Evolutionary conservation across 92 coral and sea anemone genomes (phyloP).

Genomic region (Anthopleura xanthogrammica): DNA sequence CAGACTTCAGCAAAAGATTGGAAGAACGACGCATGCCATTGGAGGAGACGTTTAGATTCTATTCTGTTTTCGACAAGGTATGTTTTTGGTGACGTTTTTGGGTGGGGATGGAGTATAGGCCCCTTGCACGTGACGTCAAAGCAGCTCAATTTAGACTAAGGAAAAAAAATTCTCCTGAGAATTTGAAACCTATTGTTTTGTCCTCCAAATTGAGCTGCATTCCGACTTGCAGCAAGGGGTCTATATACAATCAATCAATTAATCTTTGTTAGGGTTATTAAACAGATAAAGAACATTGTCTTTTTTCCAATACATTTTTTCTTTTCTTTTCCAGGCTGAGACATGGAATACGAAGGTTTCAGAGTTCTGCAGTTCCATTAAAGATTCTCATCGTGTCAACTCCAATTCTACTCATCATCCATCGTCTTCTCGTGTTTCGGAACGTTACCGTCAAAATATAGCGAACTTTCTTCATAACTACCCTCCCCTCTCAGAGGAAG

Average conservation of each 20-base stretch:
- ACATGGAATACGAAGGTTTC: conserved; percentile 75
- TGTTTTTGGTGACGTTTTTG: background rate
- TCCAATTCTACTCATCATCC: conserved; percentile 47
- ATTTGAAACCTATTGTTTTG: too few relatives aligned
- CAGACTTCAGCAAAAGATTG: conserved; percentile 59
- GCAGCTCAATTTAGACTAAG: too few relatives aligned
- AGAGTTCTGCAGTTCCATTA: conserved; percentile 64
- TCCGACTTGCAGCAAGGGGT: too few relatives aligned
- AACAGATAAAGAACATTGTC: too few relatives aligned
- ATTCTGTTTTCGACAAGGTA: conserved; percentile 71
- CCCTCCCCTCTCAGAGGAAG: conserved; percentile 85
- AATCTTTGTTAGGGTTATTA: too few relatives aligned
- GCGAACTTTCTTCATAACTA: conserved; percentile 55
- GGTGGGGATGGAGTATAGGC: background rate
- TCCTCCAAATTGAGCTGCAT: too few relatives aligned
- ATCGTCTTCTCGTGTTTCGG: conserved; percentile 36
- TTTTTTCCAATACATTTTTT: too few relatives aligned
- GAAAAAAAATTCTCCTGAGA: too few relatives aligned
- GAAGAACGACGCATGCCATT: conserved; percentile 57
- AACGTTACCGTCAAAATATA: conserved; percentile 48
- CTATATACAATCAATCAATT: too few relatives aligned
- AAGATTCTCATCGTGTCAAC: conserved; percentile 24
- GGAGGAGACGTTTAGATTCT: conserved; percentile 54
- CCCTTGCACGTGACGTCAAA: too few relatives aligned
- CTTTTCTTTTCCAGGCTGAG: conserved; percentile 64